A percentile compares a stretch with the other conserved stretches of the same genome.
phyloP scores from a whole-genome alignment of 2,888 invertebrate genomes.

The Hydrotaea cyrtoneurina region DNA sequence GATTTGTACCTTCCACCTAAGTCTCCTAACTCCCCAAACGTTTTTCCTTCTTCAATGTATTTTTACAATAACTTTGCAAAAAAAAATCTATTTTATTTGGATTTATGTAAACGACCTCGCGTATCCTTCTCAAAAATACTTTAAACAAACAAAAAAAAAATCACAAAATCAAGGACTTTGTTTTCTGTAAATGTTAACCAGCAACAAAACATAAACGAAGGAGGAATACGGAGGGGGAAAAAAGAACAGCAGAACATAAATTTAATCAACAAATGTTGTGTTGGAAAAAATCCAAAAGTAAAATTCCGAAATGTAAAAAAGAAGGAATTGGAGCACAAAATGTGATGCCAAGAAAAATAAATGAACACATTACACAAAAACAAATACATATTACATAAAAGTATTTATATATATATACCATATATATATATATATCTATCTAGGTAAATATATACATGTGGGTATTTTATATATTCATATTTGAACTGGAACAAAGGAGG shows the following conservation, averaged over 20 bases:
- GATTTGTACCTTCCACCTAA: too few relatives aligned
- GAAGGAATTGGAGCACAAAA: slow-evolving; percentile 57
- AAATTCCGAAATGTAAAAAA: slow-evolving; percentile 14
- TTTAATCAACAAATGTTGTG: slow-evolving; percentile 58
- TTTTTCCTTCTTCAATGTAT: too few relatives aligned
- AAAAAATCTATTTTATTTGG: too few relatives aligned
- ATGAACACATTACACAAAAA: background rate
- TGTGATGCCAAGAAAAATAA: slow-evolving; percentile 19
- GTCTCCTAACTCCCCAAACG: too few relatives aligned
- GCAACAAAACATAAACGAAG: background rate
- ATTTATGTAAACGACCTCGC: too few relatives aligned
- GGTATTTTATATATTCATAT: background rate
- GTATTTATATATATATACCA: background rate
- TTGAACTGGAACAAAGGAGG: background rate
- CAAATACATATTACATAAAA: background rate
- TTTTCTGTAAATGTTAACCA: background rate
- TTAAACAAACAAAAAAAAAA: too few relatives aligned
- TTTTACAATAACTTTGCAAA: too few relatives aligned
- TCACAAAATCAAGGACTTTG: background rate
- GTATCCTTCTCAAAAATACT: too few relatives aligned
- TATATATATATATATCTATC: background rate
- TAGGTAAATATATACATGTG: background rate
- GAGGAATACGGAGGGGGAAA: background rate
- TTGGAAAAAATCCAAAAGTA: slow-evolving; percentile 57
- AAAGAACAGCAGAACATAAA: slow-evolving; percentile 12